These are phyloP conservation scores for Desoria tigrina DNA, from an alignment of 2,888 invertebrate species.

Conservation along the genomic window DNA sequence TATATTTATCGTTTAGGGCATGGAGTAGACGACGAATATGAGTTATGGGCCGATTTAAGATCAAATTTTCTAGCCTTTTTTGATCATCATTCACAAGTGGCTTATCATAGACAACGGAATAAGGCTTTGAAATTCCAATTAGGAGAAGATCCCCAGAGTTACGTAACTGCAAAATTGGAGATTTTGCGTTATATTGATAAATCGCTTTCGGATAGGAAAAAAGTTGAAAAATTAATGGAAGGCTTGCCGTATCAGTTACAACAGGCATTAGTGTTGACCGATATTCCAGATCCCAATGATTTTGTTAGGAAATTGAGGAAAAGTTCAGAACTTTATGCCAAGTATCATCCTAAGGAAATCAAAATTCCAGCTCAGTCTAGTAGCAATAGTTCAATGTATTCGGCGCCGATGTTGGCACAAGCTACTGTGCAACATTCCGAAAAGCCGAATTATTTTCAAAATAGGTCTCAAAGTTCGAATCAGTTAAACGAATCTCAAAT, in stretches of 20 bases:
- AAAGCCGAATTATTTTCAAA: not conserved
- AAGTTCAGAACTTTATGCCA: not conserved
- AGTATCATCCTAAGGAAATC: not conserved
- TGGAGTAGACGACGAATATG: not conserved
- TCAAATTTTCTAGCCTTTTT: not conserved
- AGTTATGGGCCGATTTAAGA: not conserved
- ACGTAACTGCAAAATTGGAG: not conserved
- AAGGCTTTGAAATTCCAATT: not conserved
- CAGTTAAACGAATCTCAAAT: not conserved
- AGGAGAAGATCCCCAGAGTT: not conserved
- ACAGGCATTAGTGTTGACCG: not conserved
- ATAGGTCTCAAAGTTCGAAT: not conserved
- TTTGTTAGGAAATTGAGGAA: not conserved
- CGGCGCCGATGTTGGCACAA: not conserved
- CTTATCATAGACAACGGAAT: not conserved
- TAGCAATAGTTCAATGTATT: not conserved
- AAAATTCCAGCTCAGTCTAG: not conserved
- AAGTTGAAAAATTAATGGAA: not conserved
- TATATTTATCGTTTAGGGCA: not conserved
- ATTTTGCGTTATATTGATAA: not conserved
- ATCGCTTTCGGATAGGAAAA: not conserved
- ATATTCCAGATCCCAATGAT: not conserved
- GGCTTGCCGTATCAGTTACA: not conserved
- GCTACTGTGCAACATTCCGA: not conserved
- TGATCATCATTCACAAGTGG: not conserved